Percentiles rank a stretch among this genome's conserved stretches.
Conservation (phyloP, 2,888 invertebrate genomes). For the Eudasyphora cyanicolor region DNA sequence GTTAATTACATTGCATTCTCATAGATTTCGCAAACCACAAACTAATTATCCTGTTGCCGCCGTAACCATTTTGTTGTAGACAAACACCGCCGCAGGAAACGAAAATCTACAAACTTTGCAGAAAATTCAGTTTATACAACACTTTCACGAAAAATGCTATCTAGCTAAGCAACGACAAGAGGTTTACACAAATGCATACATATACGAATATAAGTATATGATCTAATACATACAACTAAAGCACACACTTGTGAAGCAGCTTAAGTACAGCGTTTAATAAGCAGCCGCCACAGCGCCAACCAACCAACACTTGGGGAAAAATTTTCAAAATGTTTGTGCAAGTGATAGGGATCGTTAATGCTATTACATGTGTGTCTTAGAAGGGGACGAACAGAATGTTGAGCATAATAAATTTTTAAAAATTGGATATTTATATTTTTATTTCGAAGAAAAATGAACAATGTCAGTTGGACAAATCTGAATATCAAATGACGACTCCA, state of each 20-base stretch:
- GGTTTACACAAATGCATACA: too few species aligned
- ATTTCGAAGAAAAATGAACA: too few species aligned
- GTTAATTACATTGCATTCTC: not conserved
- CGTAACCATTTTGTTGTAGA: not conserved
- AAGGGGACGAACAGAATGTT: too few species aligned
- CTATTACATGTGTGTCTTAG: not conserved
- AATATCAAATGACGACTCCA: too few species aligned
- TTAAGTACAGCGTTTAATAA: not conserved
- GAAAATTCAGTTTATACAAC: slow-evolving; percentile 16
- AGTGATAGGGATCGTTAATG: not conserved
- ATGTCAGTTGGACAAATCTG: too few species aligned
- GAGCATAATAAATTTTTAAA: too few species aligned
- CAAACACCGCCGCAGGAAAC: not conserved
- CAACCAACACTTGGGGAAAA: not conserved
- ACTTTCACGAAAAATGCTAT: not conserved
- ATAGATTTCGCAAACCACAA: not conserved
- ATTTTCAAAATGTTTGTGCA: not conserved
- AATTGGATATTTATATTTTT: too few species aligned
- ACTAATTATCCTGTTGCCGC: slow-evolving; percentile 8
- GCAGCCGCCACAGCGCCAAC: too few species aligned
- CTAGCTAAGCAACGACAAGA: not conserved
- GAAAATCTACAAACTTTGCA: slow-evolving; percentile 16
- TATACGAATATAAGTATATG: too few species aligned
- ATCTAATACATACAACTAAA: slow-evolving; percentile 11
- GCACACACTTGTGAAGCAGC: not conserved